These are phyloP conservation scores for Sipha maydis DNA, from an alignment of 2,888 invertebrate genomes.

Conservation along the genomic window DNA sequence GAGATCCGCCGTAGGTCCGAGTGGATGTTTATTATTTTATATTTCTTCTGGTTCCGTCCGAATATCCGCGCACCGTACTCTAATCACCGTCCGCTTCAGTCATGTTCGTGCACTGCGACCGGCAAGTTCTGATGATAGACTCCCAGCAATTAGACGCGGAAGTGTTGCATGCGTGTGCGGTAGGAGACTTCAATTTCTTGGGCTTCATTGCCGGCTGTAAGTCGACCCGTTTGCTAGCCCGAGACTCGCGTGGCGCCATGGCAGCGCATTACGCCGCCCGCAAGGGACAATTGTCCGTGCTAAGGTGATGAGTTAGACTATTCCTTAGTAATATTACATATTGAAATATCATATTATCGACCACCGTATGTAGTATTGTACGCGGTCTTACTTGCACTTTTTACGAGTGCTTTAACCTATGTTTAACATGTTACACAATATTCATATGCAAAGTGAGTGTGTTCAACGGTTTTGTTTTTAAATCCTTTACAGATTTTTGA, in stretches of 20 bases:
- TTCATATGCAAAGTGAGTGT: no score
- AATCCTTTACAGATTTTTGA: slow-evolving; percentile 34
- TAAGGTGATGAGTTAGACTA: slow-evolving; percentile 31
- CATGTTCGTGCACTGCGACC: slow-evolving; percentile 34
- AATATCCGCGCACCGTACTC: not conserved
- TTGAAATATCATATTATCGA: not conserved
- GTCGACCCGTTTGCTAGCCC: slow-evolving; percentile 22
- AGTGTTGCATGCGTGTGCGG: slow-evolving; percentile 63
- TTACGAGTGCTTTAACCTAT: not conserved
- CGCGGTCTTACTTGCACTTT: not conserved
- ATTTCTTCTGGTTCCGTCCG: not conserved
- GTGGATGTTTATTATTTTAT: not conserved
- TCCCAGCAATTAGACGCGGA: slow-evolving; percentile 34
- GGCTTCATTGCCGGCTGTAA: slow-evolving; percentile 32
- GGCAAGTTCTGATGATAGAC: slow-evolving; percentile 34
- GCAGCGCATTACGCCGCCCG: slow-evolving; percentile 64
- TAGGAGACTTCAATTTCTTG: slow-evolving; percentile 63
- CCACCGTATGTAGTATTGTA: not conserved
- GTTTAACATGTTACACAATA: no score
- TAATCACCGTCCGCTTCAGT: not conserved
- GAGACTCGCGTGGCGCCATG: slow-evolving; percentile 62
- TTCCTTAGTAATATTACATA: not conserved
- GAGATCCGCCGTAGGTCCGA: not conserved
- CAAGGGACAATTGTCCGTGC: slow-evolving; percentile 63
- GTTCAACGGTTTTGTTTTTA: not conserved